Evolutionary conservation across 2,888 invertebrate species (phyloP), one percentile per base, ranked within the genome.

Genomic region (Omphaloscelis lunosa): DNA sequence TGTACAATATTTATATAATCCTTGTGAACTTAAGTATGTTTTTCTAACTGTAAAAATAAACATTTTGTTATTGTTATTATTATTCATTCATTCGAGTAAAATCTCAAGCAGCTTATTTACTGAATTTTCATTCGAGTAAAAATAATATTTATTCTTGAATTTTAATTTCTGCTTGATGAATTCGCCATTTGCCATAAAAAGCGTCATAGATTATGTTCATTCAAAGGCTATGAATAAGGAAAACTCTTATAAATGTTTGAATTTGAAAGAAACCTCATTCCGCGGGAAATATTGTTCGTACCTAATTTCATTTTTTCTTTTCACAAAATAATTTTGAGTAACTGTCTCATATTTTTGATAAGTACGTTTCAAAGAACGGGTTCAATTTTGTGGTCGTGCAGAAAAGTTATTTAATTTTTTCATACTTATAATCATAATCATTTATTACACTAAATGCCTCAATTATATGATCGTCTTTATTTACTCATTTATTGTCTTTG

Each of bases 141-240:
- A 27, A 20, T 23, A 56, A 41, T 41, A 9, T 65, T 69, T 53
- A 63, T 65, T 81, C 63, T 27, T 51, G 7, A 34, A 17, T 75
- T 62, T 59, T 29, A 45, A 65, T 68, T 59, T 41, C 15, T 51
- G 20, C 8, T 61, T 56, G 39, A 66, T 76, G 53, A 65, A 69
- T 63, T 68, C 29, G 11, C 27, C 45, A 58, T 68, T 17, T 53
- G 51, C 51, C 63, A 82, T 77, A n/a, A 48, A 67, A 58, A 29
- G 56, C 34, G 4, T 58, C 29, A 39, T 23, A 62, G 53, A 75
- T 82, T 82, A 17, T 41, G 59, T 71, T 58, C 56, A 58, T 77
- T 80, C 77, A 77, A 23, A 39, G 29, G 27, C 27, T 29, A 15
- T 58, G 29, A 61, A 77, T n/a, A 56, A 61, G 61, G 11, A 48